Conservation (phyloP, 2,888 invertebrate species). For the Minunthozetes semirufus region DNA sequence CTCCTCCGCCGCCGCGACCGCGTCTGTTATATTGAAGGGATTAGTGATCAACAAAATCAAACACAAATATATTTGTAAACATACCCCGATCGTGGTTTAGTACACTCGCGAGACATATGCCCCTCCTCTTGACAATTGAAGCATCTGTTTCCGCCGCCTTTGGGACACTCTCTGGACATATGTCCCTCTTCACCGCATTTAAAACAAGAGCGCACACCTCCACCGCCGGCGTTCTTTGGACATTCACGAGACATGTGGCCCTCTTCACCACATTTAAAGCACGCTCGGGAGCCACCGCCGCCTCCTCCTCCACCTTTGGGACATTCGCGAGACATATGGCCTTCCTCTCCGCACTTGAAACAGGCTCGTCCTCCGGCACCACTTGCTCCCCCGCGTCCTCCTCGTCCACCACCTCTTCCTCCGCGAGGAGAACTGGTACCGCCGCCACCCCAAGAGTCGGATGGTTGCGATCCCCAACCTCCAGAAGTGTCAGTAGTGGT, state of each 20-base stretch:
- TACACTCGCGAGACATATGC: conserved; percentile 12
- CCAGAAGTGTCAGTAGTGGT: background rate
- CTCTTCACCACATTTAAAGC: conserved; percentile 20
- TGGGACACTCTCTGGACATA: conserved; percentile 9
- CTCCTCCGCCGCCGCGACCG: background rate
- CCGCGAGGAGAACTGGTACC: background rate
- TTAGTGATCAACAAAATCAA: too few species aligned
- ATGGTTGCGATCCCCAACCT: background rate
- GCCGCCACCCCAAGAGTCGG: background rate
- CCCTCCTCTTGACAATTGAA: conserved; percentile 13
- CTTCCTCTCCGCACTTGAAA: conserved; percentile 5
- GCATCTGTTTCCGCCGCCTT: background rate
- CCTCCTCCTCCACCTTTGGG: conserved; percentile 6
- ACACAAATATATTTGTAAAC: background rate
- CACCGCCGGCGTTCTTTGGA: background rate
- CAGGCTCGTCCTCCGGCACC: background rate
- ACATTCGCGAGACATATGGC: conserved; percentile 15
- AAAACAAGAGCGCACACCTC: background rate
- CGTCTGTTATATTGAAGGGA: too few species aligned
- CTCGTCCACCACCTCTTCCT: background rate
- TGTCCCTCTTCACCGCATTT: background rate
- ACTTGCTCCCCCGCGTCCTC: background rate
- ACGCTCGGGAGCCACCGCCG: background rate
- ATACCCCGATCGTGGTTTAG: background rate
- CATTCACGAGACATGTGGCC: background rate